A percentile compares a stretch with the other conserved stretches of the same genome.
These are phyloP conservation scores for Andrena haemorrhoa DNA, from an alignment of 2,888 invertebrate species.

Conservation along the genomic window DNA sequence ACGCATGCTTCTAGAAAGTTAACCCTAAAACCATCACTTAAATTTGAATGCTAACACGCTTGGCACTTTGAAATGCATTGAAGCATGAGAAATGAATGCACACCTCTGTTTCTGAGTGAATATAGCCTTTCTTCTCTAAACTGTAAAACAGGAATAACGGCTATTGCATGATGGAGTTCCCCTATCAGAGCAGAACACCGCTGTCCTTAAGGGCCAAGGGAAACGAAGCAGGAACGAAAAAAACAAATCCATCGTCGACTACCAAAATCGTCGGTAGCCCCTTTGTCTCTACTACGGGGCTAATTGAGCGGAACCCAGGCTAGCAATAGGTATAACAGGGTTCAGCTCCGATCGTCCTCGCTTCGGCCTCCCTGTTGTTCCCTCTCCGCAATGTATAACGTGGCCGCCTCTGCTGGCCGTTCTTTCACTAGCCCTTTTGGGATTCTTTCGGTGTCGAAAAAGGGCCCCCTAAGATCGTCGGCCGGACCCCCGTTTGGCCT, in stretches of 20 bases:
- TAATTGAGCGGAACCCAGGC: constrained; percentile 69
- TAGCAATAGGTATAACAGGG: constrained; percentile 62
- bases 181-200: constrained; percentile 20
- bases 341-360: constrained; percentile 31
- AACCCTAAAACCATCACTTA: too few species aligned
- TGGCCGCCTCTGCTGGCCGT: constrained; percentile 26
- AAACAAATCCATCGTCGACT: constrained; percentile 44
- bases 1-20: too few species aligned
- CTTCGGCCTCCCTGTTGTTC: constrained; percentile 28
- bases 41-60: too few species aligned
- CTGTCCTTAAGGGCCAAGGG: constrained; percentile 21
- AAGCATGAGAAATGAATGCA: too few species aligned
- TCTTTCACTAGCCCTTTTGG: constrained; percentile 69
- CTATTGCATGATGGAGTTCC: constrained; percentile 37
- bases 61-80: too few species aligned
- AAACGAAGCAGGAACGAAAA: constrained; percentile 33
- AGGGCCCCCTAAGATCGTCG: constrained; percentile 40
- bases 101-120: too few species aligned
- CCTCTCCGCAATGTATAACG: constrained; percentile 44
- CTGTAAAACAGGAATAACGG: constrained; percentile 1
- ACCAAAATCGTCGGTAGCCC: constrained; percentile 69
- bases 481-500: constrained; percentile 22
- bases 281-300: constrained; percentile 69
- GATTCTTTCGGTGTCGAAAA: constrained; percentile 59
- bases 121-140: constrained; percentile 4